Evolutionary conservation across 2,888 invertebrate genomes (phyloP).

Genomic region (Chromoteleia sp.): DNA sequence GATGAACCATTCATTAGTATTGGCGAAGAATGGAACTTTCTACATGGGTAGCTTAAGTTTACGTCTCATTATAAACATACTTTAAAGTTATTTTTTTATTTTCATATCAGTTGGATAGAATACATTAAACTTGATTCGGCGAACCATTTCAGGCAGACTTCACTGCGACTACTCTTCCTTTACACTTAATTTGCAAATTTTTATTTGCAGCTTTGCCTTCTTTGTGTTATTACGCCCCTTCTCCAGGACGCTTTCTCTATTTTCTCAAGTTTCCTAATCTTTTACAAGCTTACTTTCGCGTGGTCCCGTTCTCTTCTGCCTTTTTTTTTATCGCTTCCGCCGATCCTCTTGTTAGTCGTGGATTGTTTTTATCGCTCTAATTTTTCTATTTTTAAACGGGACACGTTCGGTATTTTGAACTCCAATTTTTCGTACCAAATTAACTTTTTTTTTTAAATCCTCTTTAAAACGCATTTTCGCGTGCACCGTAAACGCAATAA

Average conservation of each 20-base stretch:
- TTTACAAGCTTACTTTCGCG: conserved; percentile 11
- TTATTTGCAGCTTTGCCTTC: not conserved
- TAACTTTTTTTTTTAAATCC: conserved; percentile 30
- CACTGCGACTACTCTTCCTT: not conserved
- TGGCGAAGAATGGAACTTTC: no score
- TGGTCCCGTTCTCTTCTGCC: not conserved
- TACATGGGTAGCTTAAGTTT: no score
- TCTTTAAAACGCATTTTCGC: conserved; percentile 25
- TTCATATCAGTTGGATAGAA: no score
- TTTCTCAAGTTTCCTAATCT: conserved; percentile 35
- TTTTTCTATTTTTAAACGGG: conserved; percentile 16
- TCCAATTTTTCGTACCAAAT: conserved; percentile 27
- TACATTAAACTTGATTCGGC: no score
- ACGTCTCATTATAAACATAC: no score
- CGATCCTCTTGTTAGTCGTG: conserved; percentile 18
- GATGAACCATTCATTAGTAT: no score
- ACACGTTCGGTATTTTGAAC: conserved; percentile 13
- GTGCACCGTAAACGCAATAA: not conserved
- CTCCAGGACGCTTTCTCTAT: not conserved
- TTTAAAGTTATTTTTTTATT: no score
- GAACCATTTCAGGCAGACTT: conserved; percentile 16
- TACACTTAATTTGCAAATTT: not conserved
- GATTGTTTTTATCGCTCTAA: conserved; percentile 13
- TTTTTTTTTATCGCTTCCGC: not conserved
- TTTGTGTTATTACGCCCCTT: conserved; percentile 1